Evolutionary conservation across 2,888 invertebrate genomes (phyloP), one percentile per base, ranked within the genome.

Genomic region (Phania funesta): DNA sequence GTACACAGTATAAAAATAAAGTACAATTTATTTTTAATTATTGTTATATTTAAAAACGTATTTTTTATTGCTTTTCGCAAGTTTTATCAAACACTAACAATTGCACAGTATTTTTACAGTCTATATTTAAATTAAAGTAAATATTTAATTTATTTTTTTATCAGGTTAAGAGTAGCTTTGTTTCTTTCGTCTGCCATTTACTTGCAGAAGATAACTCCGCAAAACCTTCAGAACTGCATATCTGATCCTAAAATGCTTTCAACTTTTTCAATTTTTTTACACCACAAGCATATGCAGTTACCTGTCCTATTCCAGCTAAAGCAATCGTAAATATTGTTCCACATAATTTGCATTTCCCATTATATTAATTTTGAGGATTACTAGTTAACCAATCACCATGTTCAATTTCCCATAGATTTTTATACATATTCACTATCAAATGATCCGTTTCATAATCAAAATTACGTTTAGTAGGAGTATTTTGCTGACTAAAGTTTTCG

Each of bases 301-400:
- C 44, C 16, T 46, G 44, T 46, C 44, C 65, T 18, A 48, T 65
- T 48, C 48, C 65, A 50, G 48, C 48, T 50, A 20, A 26, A 52
- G 54, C 67, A 52, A 54, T 54, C 20, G 46, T 24, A 64, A 67
- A 50, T 22, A 52, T 26, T 54, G 4, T 54, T 56, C 54, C 32
- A 56, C 54, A 56, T 5, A 56, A 44, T 62, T 65, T 65, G 11
- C 46, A 29, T 65, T 62, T 62, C 4, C 22, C 26, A 65, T 48
- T 56, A 29, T 65, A 74, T 75, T 84, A 50, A 77, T 85, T 41
- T 46, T 62, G n/a, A 35, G 41, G 46, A 44, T 62, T 16, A 83
- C 38, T 46, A 58, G 83, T 71, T 62, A 65, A 83, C 78, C 76
- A 58, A 60, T 41, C 38, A 20, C 52, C 29, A 50, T 50, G 26